Evolutionary conservation across 2,113 vertebrate genomes (phyloP), one percentile per base, ranked within the genome.

Genomic region (Chascanopsetta lugubris): DNA sequence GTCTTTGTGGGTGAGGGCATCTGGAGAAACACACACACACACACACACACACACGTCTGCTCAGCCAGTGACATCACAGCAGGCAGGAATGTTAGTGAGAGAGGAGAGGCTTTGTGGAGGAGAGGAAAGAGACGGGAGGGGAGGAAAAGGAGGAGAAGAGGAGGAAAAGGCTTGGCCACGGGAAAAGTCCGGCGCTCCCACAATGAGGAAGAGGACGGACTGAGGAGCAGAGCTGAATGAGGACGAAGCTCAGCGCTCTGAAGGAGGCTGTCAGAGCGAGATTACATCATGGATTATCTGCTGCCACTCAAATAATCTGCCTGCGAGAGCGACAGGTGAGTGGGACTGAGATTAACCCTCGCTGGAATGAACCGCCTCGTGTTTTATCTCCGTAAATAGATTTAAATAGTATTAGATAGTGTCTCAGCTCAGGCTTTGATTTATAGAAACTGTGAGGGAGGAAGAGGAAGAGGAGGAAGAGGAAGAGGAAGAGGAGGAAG

Each of bases 21-120:
- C 49, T 81, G 79, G 56, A 81, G 72, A 70, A 73, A 80, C 42
- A 42, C 68, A 49, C 55, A 51, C 61, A 40, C 46, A 68, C 69
- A 60, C 53, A 65, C 55, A 51, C 60, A 38, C 46, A 64, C 68
- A 60, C 69, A 63, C 64, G 73, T 73, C 65, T 77, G 34, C 57
- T 69, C 55, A 68, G 67, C 45, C 78, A 62, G 84, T 90, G 89
- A 89, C 89, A 88, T 90, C 89, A 90, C 87, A 72, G 70, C 83
- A 59, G 25, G 53, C 58, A 87, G 80, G 87, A 90, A 90, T 89
- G 81, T 80, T 51, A 59, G 74, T 84, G 77, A 72, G 80, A 90
- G 77, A 87, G 87, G 86, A 86, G 85, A 87, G 78, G 85, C 89
- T 90, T 89, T 90, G 86, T 90, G 78, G 86, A 87, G 78, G 80